phyloP scores from a whole-genome alignment of 2,888 invertebrate genomes.

The Orchesellides sinensis region DNA sequence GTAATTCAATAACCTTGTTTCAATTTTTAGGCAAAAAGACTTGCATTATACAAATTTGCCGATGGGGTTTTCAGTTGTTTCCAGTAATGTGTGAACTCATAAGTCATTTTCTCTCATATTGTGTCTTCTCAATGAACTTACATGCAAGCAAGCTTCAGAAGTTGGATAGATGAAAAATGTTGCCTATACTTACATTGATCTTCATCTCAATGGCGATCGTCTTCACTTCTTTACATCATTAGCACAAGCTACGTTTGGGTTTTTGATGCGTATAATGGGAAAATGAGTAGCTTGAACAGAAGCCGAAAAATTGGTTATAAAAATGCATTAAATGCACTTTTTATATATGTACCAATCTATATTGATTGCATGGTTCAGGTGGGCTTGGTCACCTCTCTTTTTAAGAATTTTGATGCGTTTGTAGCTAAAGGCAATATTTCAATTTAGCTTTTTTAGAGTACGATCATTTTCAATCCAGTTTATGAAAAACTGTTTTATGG shows the following conservation, averaged over 20 bases:
- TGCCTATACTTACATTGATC: too few relatives aligned
- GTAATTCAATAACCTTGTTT: too few relatives aligned
- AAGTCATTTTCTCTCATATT: constrained; percentile 3
- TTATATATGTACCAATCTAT: constrained; percentile 10
- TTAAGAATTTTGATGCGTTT: constrained; percentile 18
- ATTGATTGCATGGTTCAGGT: constrained; percentile 23
- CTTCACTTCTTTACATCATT: too few relatives aligned
- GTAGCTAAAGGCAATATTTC: constrained; percentile 21
- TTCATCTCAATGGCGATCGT: too few relatives aligned
- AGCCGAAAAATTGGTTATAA: constrained; percentile 49
- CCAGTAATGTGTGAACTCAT: neutral
- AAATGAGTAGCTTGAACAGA: constrained; percentile 53
- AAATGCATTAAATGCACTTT: constrained; percentile 35
- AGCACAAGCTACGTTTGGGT: neutral
- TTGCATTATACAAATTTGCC: neutral
- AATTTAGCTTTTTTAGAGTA: too few relatives aligned
- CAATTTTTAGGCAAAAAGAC: neutral
- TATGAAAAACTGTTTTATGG: neutral
- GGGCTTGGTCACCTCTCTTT: constrained; percentile 43
- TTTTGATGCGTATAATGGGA: constrained; percentile 54
- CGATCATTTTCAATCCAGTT: constrained; percentile 7
- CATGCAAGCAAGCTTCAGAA: too few relatives aligned
- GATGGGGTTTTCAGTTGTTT: neutral
- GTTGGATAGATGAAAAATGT: too few relatives aligned
- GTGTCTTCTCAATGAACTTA: neutral